Evolutionary conservation across 2,888 invertebrate genomes (phyloP).

Genomic region (Tillus elongatus): DNA sequence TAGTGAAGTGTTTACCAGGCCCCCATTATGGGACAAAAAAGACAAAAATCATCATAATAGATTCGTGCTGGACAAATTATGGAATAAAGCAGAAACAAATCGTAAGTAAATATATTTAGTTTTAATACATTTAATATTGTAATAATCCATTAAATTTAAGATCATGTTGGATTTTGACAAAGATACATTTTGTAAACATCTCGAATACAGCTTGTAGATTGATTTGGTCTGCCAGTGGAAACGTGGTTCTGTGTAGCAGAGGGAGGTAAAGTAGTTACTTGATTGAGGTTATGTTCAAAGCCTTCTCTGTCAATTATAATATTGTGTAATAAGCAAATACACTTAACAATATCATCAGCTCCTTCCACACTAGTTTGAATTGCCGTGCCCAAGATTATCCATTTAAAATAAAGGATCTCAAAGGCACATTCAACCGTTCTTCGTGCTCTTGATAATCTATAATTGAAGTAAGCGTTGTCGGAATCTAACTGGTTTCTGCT

Average conservation of each 20-base stretch:
- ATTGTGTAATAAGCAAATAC: no score
- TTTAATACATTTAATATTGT: no score
- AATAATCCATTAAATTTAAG: no score
- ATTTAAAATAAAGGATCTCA: not conserved
- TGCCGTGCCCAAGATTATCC: conserved; percentile 4
- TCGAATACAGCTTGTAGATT: not conserved
- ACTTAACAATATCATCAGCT: not conserved
- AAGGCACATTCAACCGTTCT: no score
- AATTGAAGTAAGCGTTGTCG: conserved; percentile 5
- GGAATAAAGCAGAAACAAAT: no score
- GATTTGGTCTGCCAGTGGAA: no score
- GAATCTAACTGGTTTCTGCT: conserved; percentile 5
- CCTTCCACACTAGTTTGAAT: conserved; percentile 1
- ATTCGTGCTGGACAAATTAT: conserved; percentile 4
- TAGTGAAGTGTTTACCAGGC: conserved; percentile 3
- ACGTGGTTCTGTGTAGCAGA: no score
- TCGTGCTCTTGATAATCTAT: conserved; percentile 6
- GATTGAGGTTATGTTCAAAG: conserved; percentile 2
- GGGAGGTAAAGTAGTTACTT: not conserved
- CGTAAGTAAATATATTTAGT: no score
- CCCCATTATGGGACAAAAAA: conserved; percentile 3
- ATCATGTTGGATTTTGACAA: no score
- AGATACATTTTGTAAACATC: not conserved
- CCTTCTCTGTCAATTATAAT: conserved; percentile 7
- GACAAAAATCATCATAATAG: conserved; percentile 1